Percentiles rank a stretch among this genome's conserved stretches.
phyloP scores from a whole-genome alignment of 2,888 invertebrate genomes.

The Thelaira solivaga region DNA sequence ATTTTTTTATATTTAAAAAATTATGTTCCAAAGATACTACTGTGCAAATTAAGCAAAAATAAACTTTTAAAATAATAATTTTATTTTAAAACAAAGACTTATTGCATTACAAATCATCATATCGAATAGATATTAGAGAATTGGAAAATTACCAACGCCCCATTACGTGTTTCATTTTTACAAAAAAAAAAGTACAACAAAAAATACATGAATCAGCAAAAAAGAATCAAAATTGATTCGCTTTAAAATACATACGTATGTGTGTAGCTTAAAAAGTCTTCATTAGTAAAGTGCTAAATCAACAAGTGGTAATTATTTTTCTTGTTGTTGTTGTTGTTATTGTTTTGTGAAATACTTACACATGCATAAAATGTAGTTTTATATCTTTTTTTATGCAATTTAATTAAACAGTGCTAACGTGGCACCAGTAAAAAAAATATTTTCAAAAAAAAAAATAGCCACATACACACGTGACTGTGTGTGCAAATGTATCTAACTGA shows the following conservation, averaged over 20 bases:
- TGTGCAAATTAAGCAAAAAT: neutral
- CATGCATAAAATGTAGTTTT: neutral
- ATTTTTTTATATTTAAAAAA: no score
- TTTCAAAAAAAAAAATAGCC: neutral
- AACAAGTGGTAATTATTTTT: slow-evolving; percentile 39
- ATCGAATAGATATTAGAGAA: slow-evolving; percentile 17
- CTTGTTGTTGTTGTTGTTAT: slow-evolving; percentile 27
- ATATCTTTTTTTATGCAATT: slow-evolving; percentile 2
- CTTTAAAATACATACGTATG: slow-evolving; percentile 21
- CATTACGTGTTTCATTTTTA: slow-evolving; percentile 38
- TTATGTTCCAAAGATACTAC: no score
- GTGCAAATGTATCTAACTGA: neutral
- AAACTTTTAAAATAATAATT: neutral
- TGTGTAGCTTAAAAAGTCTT: slow-evolving; percentile 43
- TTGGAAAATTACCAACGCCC: slow-evolving; percentile 30
- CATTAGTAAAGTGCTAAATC: slow-evolving; percentile 38
- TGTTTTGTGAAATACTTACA: neutral
- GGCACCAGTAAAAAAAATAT: neutral
- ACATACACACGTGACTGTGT: neutral
- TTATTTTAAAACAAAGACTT: neutral
- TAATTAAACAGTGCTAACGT: slow-evolving; percentile 47
- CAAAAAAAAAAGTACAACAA: neutral
- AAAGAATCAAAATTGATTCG: slow-evolving; percentile 16
- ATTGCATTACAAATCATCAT: slow-evolving; percentile 1
- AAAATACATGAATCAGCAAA: slow-evolving; percentile 33